These are phyloP conservation scores for Periplaneta americana DNA, from an alignment of 1,140 invertebrate species.

Conservation along the genomic window DNA sequence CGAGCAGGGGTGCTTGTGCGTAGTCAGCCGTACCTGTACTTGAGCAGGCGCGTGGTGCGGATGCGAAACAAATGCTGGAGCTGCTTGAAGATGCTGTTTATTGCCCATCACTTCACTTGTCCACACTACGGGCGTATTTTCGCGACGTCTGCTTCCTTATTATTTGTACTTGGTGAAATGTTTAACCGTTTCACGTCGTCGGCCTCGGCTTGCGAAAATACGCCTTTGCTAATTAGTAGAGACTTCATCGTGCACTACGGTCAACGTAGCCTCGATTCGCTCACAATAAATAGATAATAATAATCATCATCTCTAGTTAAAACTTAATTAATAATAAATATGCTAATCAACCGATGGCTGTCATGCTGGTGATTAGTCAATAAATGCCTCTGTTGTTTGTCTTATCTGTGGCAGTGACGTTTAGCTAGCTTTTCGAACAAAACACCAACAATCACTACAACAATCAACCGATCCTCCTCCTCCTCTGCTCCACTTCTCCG, in stretches of 20 bases:
- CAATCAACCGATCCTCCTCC: neutral
- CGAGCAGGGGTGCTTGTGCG: neutral
- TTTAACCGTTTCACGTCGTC: neutral
- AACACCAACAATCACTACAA: conserved; percentile 6
- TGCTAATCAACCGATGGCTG: neutral
- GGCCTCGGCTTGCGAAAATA: neutral
- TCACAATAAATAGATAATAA: neutral
- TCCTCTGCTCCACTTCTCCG: neutral
- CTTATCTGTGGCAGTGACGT: conserved; percentile 15
- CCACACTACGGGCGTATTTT: neutral
- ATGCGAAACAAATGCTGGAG: neutral
- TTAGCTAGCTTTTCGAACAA: conserved; percentile 11
- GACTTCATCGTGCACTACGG: neutral
- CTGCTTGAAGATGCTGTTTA: no score
- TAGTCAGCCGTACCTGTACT: no score
- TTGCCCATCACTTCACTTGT: neutral
- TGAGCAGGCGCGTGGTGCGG: neutral
- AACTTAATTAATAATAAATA: neutral
- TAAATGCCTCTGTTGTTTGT: neutral
- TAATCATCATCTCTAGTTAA: neutral
- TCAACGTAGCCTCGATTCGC: neutral
- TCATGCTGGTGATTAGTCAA: neutral
- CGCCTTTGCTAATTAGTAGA: neutral
- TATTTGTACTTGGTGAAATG: neutral
- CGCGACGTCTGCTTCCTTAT: neutral